Conservation (phyloP, 2,113 vertebrate species). For the Syngnathus floridae region DNA sequence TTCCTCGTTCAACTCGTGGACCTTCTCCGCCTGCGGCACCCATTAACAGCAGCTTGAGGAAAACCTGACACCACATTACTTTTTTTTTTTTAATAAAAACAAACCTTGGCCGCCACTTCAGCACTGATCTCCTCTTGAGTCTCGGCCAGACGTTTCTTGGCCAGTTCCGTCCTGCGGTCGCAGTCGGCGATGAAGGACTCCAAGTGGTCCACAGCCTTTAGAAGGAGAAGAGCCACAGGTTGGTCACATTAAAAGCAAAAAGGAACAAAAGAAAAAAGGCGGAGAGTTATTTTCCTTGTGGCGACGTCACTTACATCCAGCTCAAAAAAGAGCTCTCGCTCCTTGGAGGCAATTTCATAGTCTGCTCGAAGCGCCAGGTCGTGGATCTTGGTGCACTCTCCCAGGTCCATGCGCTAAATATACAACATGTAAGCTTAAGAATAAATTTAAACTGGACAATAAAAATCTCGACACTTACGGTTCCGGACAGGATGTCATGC, state of each 20-base stretch:
- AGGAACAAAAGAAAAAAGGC: too few species aligned
- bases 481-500: conserved; percentile 96
- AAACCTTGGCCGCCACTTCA: conserved; percentile 95
- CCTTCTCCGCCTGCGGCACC: conserved; percentile 85
- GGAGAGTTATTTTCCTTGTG: too few species aligned
- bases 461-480: conserved; percentile 71
- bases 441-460: too few species aligned
- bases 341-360: conserved; percentile 98
- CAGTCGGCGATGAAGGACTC: conserved; percentile 97
- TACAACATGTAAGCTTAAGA: too few species aligned
- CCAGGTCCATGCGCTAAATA: conserved; percentile 91
- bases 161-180: conserved; percentile 92
- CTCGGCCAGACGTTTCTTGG: conserved; percentile 95
- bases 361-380: conserved; percentile 96
- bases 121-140: conserved; percentile 98
- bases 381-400: conserved; percentile 98
- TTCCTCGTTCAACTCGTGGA: conserved; percentile 97
- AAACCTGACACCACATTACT: not conserved
- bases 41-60: not conserved
- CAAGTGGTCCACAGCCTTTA: conserved; percentile 92
- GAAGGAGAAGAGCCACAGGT: not conserved
- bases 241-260: not conserved
- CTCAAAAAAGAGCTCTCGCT: conserved; percentile 96
- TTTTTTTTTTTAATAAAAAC: not conserved
- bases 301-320: conserved; percentile 87